Evolutionary conservation across 2,113 vertebrate genomes (phyloP).

Genomic region (Carassius gibelio): DNA sequence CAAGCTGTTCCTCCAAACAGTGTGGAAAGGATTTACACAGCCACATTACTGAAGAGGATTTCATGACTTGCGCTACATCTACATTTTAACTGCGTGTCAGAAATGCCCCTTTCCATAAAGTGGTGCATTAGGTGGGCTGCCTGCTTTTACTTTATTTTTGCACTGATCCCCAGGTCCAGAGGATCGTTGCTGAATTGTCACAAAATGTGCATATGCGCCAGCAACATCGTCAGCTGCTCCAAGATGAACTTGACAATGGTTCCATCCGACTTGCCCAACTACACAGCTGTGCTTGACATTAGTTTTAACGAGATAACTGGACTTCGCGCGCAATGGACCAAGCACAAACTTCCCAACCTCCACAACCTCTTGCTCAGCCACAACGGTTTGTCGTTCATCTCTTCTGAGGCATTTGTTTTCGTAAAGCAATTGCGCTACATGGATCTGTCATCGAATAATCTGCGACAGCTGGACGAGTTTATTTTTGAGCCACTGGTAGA

Average conservation of each 20-base stretch:
- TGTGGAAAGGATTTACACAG: conserved; percentile 57
- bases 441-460: conserved; percentile 90
- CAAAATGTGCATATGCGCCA: conserved; percentile 88
- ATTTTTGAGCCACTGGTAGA: conserved; percentile 85
- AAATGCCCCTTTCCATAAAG: conserved; percentile 60
- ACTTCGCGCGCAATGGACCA: conserved; percentile 85
- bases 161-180: conserved; percentile 57
- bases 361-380: conserved; percentile 89
- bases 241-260: conserved; percentile 82
- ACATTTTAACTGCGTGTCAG: conserved; percentile 54
- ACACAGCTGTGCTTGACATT: conserved; percentile 86
- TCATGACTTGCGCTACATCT: background rate
- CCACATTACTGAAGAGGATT: conserved; percentile 20
- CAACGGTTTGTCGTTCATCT: conserved; percentile 88
- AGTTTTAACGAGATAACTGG: conserved; percentile 87
- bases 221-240: conserved; percentile 95
- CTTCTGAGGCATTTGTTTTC: conserved; percentile 85
- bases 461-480: conserved; percentile 83
- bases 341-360: conserved; percentile 79
- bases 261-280: conserved; percentile 80
- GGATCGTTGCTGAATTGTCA: conserved; percentile 79
- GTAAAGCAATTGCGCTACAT: conserved; percentile 87
- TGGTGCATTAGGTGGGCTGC: conserved; percentile 58
- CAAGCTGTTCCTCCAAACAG: conserved; percentile 34
- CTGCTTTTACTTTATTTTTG: conserved; percentile 61